Evolutionary conservation across 2,113 vertebrate species (phyloP).

Genomic region (Neodontobutis hainanensis): DNA sequence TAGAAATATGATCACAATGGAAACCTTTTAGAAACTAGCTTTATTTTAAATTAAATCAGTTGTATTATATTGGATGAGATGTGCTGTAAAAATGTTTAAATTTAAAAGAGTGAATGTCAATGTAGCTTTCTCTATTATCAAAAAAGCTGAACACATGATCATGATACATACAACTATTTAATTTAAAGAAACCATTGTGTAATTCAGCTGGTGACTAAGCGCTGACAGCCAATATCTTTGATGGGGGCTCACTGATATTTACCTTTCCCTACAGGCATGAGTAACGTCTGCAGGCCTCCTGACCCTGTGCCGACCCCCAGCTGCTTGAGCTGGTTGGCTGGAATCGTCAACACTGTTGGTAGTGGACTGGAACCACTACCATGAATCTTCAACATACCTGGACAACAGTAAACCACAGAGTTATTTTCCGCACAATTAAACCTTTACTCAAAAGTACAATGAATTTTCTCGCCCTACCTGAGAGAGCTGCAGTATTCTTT

Average conservation of each 20-base stretch:
- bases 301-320: slow-evolving; percentile 84
- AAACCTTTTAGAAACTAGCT: too few relatives aligned
- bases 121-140: too few relatives aligned
- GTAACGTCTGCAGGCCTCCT: slow-evolving; percentile 87
- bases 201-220: not conserved
- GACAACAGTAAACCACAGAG: slow-evolving; percentile 22
- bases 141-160: not conserved
- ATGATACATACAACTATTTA: not conserved
- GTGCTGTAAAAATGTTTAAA: too few relatives aligned
- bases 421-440: not conserved
- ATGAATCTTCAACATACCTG: slow-evolving; percentile 95
- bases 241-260: not conserved
- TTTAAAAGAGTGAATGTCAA: too few relatives aligned
- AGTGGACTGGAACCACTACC: slow-evolving; percentile 87
- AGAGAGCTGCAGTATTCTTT: slow-evolving; percentile 83
- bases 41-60: too few relatives aligned
- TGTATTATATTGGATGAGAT: too few relatives aligned
- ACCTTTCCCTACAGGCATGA: slow-evolving; percentile 96
- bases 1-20: not conserved
- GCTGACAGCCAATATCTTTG: not conserved
- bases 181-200: not conserved
- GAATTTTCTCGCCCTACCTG: slow-evolving; percentile 77
- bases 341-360: slow-evolving; percentile 92
- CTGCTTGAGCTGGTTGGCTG: slow-evolving; percentile 92
- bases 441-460: not conserved